Evolutionary conservation across 2,113 vertebrate genomes (phyloP).

Genomic region (Sula dactylatra): DNA sequence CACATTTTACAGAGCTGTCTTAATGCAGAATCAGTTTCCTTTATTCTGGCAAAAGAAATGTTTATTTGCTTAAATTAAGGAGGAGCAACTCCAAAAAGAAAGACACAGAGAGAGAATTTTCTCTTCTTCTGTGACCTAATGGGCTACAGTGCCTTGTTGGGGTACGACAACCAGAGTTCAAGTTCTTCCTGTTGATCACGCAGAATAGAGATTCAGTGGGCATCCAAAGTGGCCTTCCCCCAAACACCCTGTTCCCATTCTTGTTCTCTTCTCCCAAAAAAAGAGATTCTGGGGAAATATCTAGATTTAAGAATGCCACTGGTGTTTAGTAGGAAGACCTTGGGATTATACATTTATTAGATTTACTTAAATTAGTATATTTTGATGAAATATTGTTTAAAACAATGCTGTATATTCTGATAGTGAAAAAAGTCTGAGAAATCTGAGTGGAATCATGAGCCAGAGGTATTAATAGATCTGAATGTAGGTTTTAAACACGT

Average conservation of each 20-base stretch:
- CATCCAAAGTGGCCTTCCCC: neutral
- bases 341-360: neutral
- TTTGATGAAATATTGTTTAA: neutral
- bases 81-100: neutral
- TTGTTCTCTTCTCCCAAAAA: neutral
- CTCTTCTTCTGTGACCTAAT: neutral
- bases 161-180: neutral
- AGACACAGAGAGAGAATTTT: neutral
- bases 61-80: neutral
- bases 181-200: neutral
- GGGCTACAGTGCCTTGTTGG: neutral
- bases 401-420: neutral
- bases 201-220: neutral
- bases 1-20: neutral
- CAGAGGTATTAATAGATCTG: neutral
- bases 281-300: neutral
- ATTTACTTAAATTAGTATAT: neutral
- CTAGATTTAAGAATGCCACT: neutral
- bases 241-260: neutral
- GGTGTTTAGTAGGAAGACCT: neutral
- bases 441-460: neutral
- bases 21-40: neutral
- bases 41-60: neutral
- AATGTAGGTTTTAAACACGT: neutral
- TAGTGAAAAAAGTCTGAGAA: neutral